Evolutionary conservation across 2,797 vertebrate species (phyloP).

Genomic region (Acrossocheilus wenchowensis): DNA sequence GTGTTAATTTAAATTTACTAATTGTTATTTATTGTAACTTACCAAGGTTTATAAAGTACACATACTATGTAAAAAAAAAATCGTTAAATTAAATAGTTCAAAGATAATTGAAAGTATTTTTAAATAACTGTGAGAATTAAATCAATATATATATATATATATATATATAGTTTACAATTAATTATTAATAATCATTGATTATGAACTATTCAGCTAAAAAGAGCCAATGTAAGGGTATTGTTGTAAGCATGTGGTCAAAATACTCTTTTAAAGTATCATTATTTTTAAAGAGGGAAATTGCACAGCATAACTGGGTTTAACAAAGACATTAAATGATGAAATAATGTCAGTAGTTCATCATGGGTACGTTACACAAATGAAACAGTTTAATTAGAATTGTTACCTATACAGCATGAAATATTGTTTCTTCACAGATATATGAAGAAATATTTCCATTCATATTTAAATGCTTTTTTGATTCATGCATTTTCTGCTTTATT

Average conservation of each 20-base stretch:
- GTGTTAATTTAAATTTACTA: neutral
- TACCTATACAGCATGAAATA: neutral
- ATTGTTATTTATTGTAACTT: neutral
- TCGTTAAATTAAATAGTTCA: too few species aligned
- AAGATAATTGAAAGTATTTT: too few species aligned
- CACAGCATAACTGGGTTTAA: neutral
- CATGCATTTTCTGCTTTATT: constrained; percentile 32
- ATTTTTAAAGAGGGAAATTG: too few species aligned
- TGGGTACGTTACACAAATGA: neutral
- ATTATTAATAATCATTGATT: neutral
- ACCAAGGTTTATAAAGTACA: neutral
- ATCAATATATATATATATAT: too few species aligned
- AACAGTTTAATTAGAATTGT: neutral
- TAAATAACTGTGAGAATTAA: too few species aligned
- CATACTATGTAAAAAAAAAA: neutral
- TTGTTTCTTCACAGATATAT: neutral
- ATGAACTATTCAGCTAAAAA: neutral
- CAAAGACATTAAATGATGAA: neutral
- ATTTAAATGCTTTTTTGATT: neutral
- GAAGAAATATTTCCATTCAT: neutral
- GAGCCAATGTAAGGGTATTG: neutral
- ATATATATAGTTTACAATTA: too few species aligned
- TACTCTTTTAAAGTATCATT: neutral
- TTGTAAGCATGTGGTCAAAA: neutral
- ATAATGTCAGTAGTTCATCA: neutral